Evolutionary conservation across 1,140 invertebrate species (phyloP).

Genomic region (Agrypnia vestita): DNA sequence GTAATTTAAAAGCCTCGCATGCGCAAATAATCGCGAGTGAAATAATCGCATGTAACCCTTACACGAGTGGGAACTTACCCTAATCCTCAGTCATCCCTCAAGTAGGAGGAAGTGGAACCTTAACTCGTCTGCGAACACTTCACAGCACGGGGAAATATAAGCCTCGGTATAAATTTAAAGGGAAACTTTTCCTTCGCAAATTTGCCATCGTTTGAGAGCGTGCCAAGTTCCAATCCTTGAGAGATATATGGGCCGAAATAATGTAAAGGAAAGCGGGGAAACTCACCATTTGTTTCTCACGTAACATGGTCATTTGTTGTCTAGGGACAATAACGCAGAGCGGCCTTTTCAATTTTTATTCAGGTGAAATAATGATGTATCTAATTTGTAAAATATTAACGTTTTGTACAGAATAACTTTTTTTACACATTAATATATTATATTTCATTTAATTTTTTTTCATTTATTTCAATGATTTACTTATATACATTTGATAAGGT

Average conservation of each 20-base stretch:
- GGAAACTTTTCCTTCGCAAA: conserved; percentile 55
- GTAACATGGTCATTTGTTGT: conserved; percentile 9
- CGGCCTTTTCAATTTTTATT: too few relatives aligned
- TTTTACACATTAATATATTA: too few relatives aligned
- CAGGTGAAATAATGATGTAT: too few relatives aligned
- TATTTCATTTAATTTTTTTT: too few relatives aligned
- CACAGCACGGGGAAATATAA: conserved; percentile 37
- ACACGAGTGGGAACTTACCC: conserved; percentile 36
- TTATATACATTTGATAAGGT: too few relatives aligned
- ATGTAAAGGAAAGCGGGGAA: conserved; percentile 1
- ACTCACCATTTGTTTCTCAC: neutral
- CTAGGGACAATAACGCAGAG: too few relatives aligned
- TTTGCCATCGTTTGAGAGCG: conserved; percentile 48
- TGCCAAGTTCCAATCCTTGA: conserved; percentile 52
- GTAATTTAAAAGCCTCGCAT: neutral
- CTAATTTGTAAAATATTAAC: too few relatives aligned
- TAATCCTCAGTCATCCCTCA: conserved; percentile 53
- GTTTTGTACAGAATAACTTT: too few relatives aligned
- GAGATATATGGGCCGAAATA: conserved; percentile 43
- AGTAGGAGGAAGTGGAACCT: conserved; percentile 38
- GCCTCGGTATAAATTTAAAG: conserved; percentile 56
- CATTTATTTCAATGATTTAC: too few relatives aligned
- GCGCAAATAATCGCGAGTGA: conserved; percentile 10
- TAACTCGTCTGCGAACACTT: conserved; percentile 49
- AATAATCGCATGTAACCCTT: conserved; percentile 12